These are phyloP conservation scores for Neolamprologus multifasciatus DNA, from an alignment of 2,797 vertebrate species.

Conservation along the genomic window DNA sequence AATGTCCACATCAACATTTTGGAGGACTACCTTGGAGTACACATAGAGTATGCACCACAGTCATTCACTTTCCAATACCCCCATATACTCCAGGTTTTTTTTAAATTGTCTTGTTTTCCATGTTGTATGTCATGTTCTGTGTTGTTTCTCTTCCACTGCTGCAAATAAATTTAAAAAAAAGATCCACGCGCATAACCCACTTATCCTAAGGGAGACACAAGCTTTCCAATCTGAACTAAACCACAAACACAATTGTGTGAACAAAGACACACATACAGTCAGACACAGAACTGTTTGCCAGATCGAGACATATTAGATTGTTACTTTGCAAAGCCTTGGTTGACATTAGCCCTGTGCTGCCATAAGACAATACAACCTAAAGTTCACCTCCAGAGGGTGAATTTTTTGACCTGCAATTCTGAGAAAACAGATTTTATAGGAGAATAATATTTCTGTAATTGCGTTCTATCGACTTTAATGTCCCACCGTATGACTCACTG, in stretches of 20 bases:
- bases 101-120: neutral
- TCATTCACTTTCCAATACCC: neutral
- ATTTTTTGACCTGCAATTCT: neutral
- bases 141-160: neutral
- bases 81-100: neutral
- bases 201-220: neutral
- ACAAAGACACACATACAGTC: neutral
- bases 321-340: neutral
- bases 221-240: neutral
- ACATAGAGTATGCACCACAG: neutral
- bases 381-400: neutral
- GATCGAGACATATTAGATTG: neutral
- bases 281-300: neutral
- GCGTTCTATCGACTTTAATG: neutral
- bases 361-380: neutral
- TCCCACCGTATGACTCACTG: neutral
- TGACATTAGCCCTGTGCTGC: neutral
- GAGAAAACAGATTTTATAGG: neutral
- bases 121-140: neutral
- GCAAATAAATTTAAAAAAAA: fast-evolving
- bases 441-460: neutral
- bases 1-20: neutral
- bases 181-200: neutral
- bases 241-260: neutral
- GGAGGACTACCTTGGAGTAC: neutral